Conservation (phyloP, 2,113 vertebrate genomes). For the Rostratula benghalensis region DNA sequence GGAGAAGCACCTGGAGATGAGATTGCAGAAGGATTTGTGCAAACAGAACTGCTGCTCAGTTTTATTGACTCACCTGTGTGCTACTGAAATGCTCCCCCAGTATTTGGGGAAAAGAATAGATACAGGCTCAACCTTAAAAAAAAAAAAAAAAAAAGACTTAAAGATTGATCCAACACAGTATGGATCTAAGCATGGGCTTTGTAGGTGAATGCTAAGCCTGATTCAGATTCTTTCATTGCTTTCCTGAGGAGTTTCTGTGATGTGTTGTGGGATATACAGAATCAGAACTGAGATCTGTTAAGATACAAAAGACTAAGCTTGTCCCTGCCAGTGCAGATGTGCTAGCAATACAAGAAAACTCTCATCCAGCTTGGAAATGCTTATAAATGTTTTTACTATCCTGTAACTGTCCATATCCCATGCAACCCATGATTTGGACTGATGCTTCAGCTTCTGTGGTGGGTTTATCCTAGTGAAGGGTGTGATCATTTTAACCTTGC, state of each 20-base stretch:
- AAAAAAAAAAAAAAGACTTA: not conserved
- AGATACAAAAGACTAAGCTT: not conserved
- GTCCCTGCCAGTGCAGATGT: not conserved
- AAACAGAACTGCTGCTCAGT: not conserved
- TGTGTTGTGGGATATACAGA: not conserved
- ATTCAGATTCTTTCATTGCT: not conserved
- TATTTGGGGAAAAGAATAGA: not conserved
- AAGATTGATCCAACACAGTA: not conserved
- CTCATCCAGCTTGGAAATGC: not conserved
- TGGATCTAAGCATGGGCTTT: not conserved
- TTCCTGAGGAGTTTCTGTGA: not conserved
- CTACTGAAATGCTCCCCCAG: not conserved
- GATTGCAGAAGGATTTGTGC: not conserved
- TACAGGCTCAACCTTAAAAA: not conserved
- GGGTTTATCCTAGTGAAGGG: not conserved
- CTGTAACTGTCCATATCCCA: not conserved
- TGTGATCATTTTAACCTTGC: not conserved
- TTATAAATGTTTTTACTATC: not conserved
- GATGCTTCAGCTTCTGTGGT: not conserved
- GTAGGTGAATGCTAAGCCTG: not conserved
- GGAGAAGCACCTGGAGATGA: not conserved
- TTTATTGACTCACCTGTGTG: not conserved
- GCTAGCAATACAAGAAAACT: not conserved
- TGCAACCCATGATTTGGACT: not conserved
- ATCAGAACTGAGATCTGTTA: not conserved